Conservation (phyloP, 2,113 vertebrate species). For the Semnornis frantzii region DNA sequence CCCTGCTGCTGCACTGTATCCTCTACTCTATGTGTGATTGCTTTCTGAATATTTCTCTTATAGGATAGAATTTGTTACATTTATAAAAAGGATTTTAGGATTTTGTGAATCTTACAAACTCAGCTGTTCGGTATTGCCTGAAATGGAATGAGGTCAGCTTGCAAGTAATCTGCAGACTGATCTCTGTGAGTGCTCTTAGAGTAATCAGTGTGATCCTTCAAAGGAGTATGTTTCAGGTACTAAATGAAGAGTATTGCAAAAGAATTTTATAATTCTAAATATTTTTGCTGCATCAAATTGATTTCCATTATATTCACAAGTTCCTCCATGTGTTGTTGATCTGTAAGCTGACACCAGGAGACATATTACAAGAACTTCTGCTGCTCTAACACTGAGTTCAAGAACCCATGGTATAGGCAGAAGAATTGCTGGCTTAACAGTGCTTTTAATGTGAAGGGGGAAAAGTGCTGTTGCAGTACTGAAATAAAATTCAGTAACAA, state of each 20-base stretch:
- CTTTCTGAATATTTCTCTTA: neutral
- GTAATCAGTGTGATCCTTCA: neutral
- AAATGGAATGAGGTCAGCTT: neutral
- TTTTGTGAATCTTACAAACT: neutral
- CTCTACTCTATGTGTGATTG: neutral
- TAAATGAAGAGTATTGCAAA: neutral
- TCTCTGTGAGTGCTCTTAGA: neutral
- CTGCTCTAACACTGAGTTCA: neutral
- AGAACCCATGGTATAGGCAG: neutral
- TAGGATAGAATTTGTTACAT: neutral
- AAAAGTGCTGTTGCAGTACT: neutral
- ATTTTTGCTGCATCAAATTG: neutral
- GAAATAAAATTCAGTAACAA: neutral
- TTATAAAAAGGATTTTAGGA: neutral
- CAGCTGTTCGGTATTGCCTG: neutral
- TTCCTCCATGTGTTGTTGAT: neutral
- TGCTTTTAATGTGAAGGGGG: neutral
- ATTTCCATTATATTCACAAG: neutral
- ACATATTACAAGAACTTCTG: neutral
- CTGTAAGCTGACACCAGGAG: neutral
- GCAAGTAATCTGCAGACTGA: neutral
- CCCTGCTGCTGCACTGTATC: neutral
- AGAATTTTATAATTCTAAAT: neutral
- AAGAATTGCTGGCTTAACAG: neutral
- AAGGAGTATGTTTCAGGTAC: neutral